A percentile compares a stretch with the other conserved stretches of the same genome.
Conservation (phyloP, 2,888 invertebrate species). For the Drosophila neotestacea region DNA sequence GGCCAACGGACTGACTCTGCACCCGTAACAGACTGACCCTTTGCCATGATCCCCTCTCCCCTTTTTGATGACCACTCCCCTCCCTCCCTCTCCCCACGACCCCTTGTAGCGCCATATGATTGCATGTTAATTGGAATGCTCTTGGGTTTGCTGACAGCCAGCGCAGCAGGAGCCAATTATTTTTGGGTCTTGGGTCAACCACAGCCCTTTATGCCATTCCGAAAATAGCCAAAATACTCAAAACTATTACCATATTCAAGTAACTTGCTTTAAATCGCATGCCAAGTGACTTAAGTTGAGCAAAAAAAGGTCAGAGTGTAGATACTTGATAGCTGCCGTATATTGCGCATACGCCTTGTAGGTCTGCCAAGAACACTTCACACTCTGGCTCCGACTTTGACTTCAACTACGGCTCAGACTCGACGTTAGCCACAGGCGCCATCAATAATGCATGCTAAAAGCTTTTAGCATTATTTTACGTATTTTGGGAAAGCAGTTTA, state of each 20-base stretch:
- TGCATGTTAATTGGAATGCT: conserved; percentile 67
- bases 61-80: neutral
- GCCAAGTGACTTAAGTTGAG: conserved; percentile 1
- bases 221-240: conserved; percentile 39
- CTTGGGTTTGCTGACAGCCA: conserved; percentile 29
- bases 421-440: conserved; percentile 48
- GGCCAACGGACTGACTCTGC: conserved; percentile 26
- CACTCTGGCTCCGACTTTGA: neutral
- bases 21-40: conserved; percentile 44
- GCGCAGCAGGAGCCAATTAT: conserved; percentile 73
- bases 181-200: conserved; percentile 20
- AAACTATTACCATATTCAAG: conserved; percentile 15
- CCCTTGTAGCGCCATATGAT: conserved; percentile 62
- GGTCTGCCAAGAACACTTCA: conserved; percentile 18
- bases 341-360: conserved; percentile 56
- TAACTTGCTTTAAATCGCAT: conserved; percentile 46
- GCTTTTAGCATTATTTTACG: conserved; percentile 83
- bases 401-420: conserved; percentile 14
- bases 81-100: neutral
- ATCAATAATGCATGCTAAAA: conserved; percentile 84
- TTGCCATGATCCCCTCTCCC: conserved; percentile 26
- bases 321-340: conserved; percentile 31
- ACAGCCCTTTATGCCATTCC: conserved; percentile 42
- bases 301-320: conserved; percentile 54
- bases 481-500: conserved; percentile 61